A percentile compares a stretch with the other conserved stretches of the same genome.
Conservation (phyloP, 2,113 vertebrate genomes). For the Epinephelus lanceolatus region DNA sequence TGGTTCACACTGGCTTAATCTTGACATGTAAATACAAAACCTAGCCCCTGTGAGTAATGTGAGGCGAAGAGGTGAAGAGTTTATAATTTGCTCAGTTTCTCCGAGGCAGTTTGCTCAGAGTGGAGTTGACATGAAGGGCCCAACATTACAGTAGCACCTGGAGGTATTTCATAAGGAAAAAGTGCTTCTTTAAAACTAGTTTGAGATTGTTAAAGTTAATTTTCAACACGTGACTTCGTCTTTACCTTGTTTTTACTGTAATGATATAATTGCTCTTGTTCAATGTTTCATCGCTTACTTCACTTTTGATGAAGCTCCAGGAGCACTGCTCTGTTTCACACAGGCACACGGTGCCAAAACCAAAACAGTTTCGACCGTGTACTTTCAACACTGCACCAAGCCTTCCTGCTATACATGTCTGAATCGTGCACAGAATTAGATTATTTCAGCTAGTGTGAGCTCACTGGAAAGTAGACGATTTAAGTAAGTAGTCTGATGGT, state of each 20-base stretch:
- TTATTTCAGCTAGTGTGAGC: slow-evolving; percentile 61
- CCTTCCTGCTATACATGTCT: slow-evolving; percentile 16
- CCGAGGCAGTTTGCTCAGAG: neutral
- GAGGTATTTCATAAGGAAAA: slow-evolving; percentile 1
- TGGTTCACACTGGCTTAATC: slow-evolving; percentile 37
- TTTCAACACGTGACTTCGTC: neutral
- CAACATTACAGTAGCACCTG: slow-evolving; percentile 8
- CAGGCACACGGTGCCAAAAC: slow-evolving; percentile 21
- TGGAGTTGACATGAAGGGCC: neutral
- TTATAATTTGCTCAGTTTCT: slow-evolving; percentile 37
- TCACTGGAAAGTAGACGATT: slow-evolving; percentile 58
- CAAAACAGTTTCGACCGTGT: slow-evolving; percentile 48
- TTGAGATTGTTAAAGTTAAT: neutral
- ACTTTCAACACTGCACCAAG: slow-evolving; percentile 42
- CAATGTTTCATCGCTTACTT: slow-evolving; percentile 40
- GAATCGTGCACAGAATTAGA: slow-evolving; percentile 47
- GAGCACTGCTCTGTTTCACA: slow-evolving; percentile 36
- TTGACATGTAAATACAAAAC: slow-evolving; percentile 64
- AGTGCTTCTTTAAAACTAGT: neutral
- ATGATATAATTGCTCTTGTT: slow-evolving; percentile 21
- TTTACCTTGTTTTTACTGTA: slow-evolving; percentile 10
- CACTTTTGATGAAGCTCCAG: slow-evolving; percentile 41
- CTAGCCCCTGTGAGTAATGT: slow-evolving; percentile 27
- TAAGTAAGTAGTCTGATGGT: slow-evolving; percentile 30
- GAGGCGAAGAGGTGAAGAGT: slow-evolving; percentile 49